Conservation (phyloP, 2,888 invertebrate species). For the Tryphoninae sp. region DNA sequence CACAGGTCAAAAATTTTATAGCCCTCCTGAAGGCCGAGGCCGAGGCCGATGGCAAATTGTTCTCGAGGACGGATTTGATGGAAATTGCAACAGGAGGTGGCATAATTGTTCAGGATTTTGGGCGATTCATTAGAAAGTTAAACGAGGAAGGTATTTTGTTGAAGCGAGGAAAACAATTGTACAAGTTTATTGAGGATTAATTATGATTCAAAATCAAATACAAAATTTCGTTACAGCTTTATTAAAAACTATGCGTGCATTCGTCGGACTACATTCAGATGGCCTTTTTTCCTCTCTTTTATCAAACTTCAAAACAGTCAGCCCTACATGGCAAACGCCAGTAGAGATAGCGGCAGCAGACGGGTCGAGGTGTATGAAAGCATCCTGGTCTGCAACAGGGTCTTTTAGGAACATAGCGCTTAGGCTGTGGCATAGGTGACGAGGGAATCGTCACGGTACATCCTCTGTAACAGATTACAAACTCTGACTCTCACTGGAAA, state of each 20-base stretch:
- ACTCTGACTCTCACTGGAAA: too few species aligned
- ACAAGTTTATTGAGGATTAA: constrained; percentile 84
- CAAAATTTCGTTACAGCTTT: background rate
- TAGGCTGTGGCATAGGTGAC: constrained; percentile 51
- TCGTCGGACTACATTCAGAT: background rate
- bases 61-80: constrained; percentile 89
- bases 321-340: constrained; percentile 73
- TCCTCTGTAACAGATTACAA: constrained; percentile 60
- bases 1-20: constrained; percentile 86
- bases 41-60: constrained; percentile 87
- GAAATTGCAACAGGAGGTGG: constrained; percentile 87
- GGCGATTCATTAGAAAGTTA: constrained; percentile 88
- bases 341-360: constrained; percentile 68
- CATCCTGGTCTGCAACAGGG: constrained; percentile 69
- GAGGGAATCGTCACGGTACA: constrained; percentile 68
- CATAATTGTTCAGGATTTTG: constrained; percentile 86
- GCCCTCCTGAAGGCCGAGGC: constrained; percentile 86
- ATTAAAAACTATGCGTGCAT: background rate
- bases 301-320: constrained; percentile 71
- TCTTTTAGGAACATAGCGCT: constrained; percentile 64
- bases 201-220: constrained; percentile 11
- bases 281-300: constrained; percentile 20
- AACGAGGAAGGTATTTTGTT: constrained; percentile 94
- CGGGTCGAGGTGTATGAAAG: constrained; percentile 67
- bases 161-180: constrained; percentile 89